Evolutionary conservation across 2,888 invertebrate species (phyloP), one percentile per base, ranked within the genome.

Genomic region (Leucophora obtusa): DNA sequence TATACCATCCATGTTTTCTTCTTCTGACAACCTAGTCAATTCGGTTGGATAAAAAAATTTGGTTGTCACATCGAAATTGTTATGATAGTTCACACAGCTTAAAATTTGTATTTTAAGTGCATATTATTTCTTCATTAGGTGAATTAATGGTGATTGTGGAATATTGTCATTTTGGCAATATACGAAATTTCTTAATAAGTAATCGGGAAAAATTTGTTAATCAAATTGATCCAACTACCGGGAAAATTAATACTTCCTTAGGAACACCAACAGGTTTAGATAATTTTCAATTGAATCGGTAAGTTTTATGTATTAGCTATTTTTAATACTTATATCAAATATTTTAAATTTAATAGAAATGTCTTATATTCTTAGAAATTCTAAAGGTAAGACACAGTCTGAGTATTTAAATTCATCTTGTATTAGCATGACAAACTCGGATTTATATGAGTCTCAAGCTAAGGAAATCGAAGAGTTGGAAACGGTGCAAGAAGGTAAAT

Each of bases 131-230:
- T 28, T 28, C 21, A 21, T 28, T 35, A 95, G 95, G 96, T 62
- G 97, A 98, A 91, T 91, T 98, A 18, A 92, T 95, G 86, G 97
- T 98, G 0, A 96, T 98, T 83, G 97, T 98, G 0, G 98, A 98
- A 89, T 98, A 95, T 88, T 98, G 98, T 88, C 94, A 94, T 82
- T 97, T 94, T 90, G 98, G 98, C 21, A 98, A 97, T 89, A 92
- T 98, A 9, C 96, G 97, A 85, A 95, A 96, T 88, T 98, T 96
- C 88, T 91, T 98, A 83, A 92, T 96, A 69, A 93, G 95, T 33
- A 96, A 98, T 87, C 93, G 97, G 21, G 93, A 94, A 38, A 93
- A 93, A 60, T 98, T 96, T 87, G 93, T 97, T 21, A 94, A 97
- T 89, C 97, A 97, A 91, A 93, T 97, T 4, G 93, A 94, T 87